Evolutionary conservation across 2,797 vertebrate species (phyloP).

Genomic region (Aulostomus chinensis): DNA sequence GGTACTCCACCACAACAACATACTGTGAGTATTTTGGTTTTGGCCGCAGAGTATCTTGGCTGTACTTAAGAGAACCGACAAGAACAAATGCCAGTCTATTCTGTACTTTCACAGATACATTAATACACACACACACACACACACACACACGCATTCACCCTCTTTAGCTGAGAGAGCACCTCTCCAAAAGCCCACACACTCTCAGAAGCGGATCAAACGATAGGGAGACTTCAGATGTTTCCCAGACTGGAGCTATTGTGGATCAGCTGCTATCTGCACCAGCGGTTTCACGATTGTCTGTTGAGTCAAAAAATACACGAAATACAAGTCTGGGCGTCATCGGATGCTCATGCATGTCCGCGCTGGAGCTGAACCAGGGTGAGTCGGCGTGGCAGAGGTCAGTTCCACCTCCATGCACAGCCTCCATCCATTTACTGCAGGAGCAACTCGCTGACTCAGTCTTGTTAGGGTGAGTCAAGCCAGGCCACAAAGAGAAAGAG

Average conservation of each 20-base stretch:
- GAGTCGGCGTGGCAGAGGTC: too few relatives aligned
- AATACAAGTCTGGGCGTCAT: too few relatives aligned
- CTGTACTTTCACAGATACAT: constrained; percentile 29
- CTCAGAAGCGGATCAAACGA: constrained; percentile 31
- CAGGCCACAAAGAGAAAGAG: constrained; percentile 57
- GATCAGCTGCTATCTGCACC: background rate
- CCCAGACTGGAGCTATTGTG: background rate
- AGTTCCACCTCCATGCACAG: constrained; percentile 8
- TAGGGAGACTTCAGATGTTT: constrained; percentile 18
- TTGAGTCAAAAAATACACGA: too few relatives aligned
- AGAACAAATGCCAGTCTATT: constrained; percentile 56
- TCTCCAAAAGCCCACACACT: constrained; percentile 43
- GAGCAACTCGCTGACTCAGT: constrained; percentile 59
- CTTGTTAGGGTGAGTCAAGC: constrained; percentile 49
- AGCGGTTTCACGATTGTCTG: too few relatives aligned
- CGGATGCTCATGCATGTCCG: too few relatives aligned
- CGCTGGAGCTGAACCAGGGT: too few relatives aligned
- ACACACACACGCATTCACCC: constrained; percentile 4
- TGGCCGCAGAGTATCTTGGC: too few relatives aligned
- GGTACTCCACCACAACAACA: too few relatives aligned
- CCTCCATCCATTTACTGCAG: constrained; percentile 34
- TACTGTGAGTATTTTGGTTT: too few relatives aligned
- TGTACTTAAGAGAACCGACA: too few relatives aligned
- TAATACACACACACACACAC: background rate
- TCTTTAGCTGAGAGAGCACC: background rate